Evolutionary conservation across 1,140 invertebrate species (phyloP).

Genomic region (Drosophila chauvacae): DNA sequence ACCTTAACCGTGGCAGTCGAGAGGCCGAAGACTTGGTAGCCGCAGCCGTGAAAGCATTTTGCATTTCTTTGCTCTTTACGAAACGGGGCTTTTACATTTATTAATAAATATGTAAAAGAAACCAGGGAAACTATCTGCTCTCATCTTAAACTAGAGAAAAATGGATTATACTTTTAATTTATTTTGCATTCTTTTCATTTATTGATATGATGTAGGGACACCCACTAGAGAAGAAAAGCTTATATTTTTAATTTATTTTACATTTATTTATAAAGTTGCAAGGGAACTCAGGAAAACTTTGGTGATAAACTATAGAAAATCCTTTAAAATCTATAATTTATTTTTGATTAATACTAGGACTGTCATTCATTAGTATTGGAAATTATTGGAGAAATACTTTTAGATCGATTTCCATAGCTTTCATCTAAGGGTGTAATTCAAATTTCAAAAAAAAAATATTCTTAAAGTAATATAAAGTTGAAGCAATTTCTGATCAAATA

Average conservation of each 20-base stretch:
- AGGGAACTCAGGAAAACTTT: no score
- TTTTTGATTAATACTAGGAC: no score
- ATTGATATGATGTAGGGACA: background rate
- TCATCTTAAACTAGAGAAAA: background rate
- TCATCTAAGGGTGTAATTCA: no score
- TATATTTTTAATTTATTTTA: background rate
- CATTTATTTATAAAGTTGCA: background rate
- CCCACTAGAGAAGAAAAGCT: background rate
- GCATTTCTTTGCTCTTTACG: slow-evolving; percentile 61
- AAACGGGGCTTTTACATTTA: background rate
- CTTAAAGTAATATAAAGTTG: background rate
- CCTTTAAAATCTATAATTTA: no score
- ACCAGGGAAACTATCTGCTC: background rate
- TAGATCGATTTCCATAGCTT: background rate
- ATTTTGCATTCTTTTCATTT: background rate
- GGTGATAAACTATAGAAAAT: no score
- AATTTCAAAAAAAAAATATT: background rate
- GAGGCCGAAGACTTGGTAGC: slow-evolving; percentile 40
- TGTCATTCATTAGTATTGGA: no score
- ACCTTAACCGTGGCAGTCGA: slow-evolving; percentile 67
- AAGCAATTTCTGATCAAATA: no score
- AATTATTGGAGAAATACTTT: no score
- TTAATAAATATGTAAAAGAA: background rate
- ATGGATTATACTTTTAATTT: no score
- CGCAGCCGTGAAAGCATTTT: slow-evolving; percentile 73